phyloP scores from a whole-genome alignment of 2,113 vertebrate genomes.

The Malurus elegans region DNA sequence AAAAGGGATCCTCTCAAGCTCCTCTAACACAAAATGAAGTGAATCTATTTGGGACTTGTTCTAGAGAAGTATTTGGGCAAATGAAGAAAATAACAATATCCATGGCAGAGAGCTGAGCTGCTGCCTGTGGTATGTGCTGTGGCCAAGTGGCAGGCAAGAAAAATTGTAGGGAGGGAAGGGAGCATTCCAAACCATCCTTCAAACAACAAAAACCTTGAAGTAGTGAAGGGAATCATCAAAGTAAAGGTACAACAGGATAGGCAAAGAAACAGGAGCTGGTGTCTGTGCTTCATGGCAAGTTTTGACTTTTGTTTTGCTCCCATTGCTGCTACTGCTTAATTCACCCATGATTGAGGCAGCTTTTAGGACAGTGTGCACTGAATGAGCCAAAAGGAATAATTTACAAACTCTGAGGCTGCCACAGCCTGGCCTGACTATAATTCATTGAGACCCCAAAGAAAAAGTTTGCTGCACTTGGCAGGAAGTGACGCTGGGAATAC shows the following conservation, averaged over 20 bases:
- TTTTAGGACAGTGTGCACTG: not conserved
- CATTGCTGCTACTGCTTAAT: not conserved
- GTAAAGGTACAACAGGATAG: not conserved
- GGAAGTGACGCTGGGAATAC: not conserved
- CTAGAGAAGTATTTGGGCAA: not conserved
- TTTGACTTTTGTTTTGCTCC: not conserved
- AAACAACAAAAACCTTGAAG: not conserved
- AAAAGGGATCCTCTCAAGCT: not conserved
- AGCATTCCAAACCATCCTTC: not conserved
- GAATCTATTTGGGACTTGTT: not conserved
- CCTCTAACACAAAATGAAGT: not conserved
- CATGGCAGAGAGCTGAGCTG: not conserved
- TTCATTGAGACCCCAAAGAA: not conserved
- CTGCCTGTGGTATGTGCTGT: not conserved
- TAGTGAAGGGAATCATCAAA: not conserved
- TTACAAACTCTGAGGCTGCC: not conserved
- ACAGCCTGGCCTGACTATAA: not conserved
- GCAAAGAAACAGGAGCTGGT: not conserved
- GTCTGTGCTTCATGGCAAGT: not conserved
- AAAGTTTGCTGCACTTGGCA: not conserved
- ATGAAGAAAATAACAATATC: not conserved
- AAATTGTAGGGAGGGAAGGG: not conserved
- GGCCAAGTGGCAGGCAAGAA: not conserved
- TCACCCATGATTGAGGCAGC: not conserved
- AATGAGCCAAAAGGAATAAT: not conserved